Conservation (phyloP, 2,888 invertebrate genomes). For the Agonopterix heracliana region DNA sequence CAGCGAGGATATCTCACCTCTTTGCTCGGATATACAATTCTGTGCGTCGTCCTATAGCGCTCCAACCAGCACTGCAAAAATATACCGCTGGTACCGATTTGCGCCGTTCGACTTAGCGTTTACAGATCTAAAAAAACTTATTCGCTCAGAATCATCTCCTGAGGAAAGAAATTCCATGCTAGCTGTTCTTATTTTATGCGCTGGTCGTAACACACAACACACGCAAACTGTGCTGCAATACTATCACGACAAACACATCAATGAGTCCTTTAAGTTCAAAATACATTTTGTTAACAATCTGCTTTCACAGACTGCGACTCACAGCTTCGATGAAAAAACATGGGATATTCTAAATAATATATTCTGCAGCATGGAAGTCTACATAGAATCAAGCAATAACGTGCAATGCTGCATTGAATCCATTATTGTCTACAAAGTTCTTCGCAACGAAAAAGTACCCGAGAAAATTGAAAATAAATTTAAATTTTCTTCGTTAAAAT, state of each 20-base stretch:
- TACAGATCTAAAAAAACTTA: slow-evolving; percentile 20
- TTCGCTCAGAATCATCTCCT: slow-evolving; percentile 38
- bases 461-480: slow-evolving; percentile 44
- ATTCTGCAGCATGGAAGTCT: slow-evolving; percentile 54
- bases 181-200: slow-evolving; percentile 33
- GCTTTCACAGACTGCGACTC: slow-evolving; percentile 28
- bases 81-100: slow-evolving; percentile 17
- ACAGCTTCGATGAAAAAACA: slow-evolving; percentile 31
- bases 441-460: slow-evolving; percentile 37
- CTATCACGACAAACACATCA: slow-evolving; percentile 47
- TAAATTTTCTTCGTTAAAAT: slow-evolving; percentile 33
- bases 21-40: background rate
- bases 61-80: slow-evolving; percentile 1
- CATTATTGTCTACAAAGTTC: slow-evolving; percentile 41
- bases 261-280: slow-evolving; percentile 27
- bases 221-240: slow-evolving; percentile 37
- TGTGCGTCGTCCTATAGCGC: background rate
- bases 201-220: slow-evolving; percentile 31
- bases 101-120: slow-evolving; percentile 17
- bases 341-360: slow-evolving; percentile 49
- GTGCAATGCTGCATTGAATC: slow-evolving; percentile 38
- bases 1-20: background rate
- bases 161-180: slow-evolving; percentile 38
- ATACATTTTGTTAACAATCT: slow-evolving; percentile 18
- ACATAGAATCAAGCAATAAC: slow-evolving; percentile 39